Conservation (phyloP, 2,113 vertebrate species). For the Morphnarchus princeps region DNA sequence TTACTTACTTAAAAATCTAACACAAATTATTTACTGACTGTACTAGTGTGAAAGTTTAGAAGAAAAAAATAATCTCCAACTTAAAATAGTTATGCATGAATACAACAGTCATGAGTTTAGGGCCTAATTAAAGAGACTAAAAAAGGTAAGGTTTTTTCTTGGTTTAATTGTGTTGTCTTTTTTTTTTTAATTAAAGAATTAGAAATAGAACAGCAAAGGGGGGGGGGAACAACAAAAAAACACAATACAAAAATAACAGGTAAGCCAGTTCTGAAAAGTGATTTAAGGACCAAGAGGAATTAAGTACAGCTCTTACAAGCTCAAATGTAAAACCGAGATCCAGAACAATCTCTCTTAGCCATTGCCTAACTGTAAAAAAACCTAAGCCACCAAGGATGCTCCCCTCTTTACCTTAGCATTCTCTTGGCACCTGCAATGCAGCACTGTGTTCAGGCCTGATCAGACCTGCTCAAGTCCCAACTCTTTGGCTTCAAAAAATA, state of each 20-base stretch:
- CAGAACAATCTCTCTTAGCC: not conserved
- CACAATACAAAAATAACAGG: not conserved
- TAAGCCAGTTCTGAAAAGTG: not conserved
- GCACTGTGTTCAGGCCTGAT: not conserved
- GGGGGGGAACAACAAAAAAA: not conserved
- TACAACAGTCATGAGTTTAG: not conserved
- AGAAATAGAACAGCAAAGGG: not conserved
- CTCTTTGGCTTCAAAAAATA: not conserved
- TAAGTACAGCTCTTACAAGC: not conserved
- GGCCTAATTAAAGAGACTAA: not conserved
- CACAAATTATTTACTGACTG: not conserved
- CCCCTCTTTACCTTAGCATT: not conserved
- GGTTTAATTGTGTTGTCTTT: not conserved
- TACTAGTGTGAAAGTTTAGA: not conserved
- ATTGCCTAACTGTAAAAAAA: not conserved
- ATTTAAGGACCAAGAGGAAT: not conserved
- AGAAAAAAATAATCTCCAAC: not conserved
- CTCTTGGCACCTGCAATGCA: not conserved
- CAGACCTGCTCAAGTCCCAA: not conserved
- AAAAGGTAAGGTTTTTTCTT: not conserved
- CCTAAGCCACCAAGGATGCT: not conserved
- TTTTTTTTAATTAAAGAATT: not conserved
- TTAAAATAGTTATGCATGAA: not conserved
- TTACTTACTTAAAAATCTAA: not conserved
- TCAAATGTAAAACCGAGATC: not conserved